Base-by-base conservation (phyloP, 2,113 vertebrate genomes). In the Morone chrysops region DNA sequence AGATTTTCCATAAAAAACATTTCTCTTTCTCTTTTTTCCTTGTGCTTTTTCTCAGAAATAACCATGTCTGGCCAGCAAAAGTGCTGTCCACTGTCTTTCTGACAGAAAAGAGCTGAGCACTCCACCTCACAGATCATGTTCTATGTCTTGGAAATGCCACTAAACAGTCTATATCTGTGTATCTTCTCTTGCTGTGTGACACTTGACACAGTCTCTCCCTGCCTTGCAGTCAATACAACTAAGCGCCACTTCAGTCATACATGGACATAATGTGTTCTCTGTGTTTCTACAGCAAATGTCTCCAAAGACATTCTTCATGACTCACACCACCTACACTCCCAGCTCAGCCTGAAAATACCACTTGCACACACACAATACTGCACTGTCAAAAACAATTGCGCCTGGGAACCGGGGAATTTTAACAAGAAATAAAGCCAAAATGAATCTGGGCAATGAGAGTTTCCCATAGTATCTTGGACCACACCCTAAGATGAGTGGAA, bases 291-390 rank as follows among this genome's bases (percentile, higher is more conserved):
- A 89, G 59, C 73, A 77, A 89, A 82, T 78, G 82, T 86, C 90
- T 88, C 84, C 51, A 66, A 88, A 89, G 86, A 92, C 88, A 92
- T 89, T 85, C 73, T 81, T n/a, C 40, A 83, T 93, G 93, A 93
- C 87, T 93, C 92, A 94, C 84, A 87, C 93, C 92, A 88, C 90
- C 93, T 93, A 93, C 90, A 91, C 92, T 89, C 90, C 40, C 50
- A 53, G 63, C 81, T 59, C 67, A 70, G 83, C 84, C 63, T 77
- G 84, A 86, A 83, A 89, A 83, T 78, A 89, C 69, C 75, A 70
- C 72, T 20, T 73, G 9, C 65, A 59, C 76, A 50, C 59, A 82
- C 69, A 92, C 80, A 91, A 81, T 82, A 78, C 75, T 72, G 63
- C 78, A 88, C 89, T 89, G 90, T 91, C 84, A 71, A 75, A 81